Conservation (phyloP, 37 sponge, comb jelly and placozoan genomes). For the Chondrilla cf. caribensis region DNA sequence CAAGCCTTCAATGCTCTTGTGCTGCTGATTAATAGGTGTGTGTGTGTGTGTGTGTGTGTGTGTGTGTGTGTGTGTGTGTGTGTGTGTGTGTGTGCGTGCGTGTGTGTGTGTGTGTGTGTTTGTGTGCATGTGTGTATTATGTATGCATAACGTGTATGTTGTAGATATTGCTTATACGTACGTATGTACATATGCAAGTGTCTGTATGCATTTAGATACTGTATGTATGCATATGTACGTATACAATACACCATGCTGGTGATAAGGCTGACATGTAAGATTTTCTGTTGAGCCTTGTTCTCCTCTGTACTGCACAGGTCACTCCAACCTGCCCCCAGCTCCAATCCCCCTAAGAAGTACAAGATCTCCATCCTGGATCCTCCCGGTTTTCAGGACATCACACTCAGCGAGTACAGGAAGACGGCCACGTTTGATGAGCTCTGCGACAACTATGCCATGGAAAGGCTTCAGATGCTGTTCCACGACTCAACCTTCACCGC, state of each 20-base stretch:
- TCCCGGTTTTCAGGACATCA: conserved; percentile 93
- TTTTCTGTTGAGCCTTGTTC: no score
- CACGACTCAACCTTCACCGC: conserved; percentile 86
- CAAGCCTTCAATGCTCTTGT: conserved; percentile 89
- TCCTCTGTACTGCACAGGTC: no score
- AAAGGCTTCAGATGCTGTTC: conserved; percentile 95
- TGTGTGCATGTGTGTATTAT: neutral
- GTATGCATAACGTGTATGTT: neutral
- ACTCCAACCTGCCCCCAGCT: conserved; percentile 33
- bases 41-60: conserved; percentile 5
- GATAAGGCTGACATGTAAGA: no score
- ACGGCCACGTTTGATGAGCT: conserved; percentile 90
- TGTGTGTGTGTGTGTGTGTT: conserved; percentile 3
- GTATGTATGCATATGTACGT: neutral
- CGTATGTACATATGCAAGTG: neutral
- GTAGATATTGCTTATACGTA: neutral
- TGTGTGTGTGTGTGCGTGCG: neutral
- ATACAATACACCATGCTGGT: no score
- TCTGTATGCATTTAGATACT: neutral
- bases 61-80: neutral
- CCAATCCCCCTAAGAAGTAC: conserved; percentile 42
- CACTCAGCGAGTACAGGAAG: conserved; percentile 41
- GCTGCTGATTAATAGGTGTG: conserved; percentile 86
- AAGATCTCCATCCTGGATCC: conserved; percentile 89
- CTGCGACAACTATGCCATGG: conserved; percentile 93